phyloP scores from a whole-genome alignment of 2,113 vertebrate species.

The Odontophorus gujanensis region DNA sequence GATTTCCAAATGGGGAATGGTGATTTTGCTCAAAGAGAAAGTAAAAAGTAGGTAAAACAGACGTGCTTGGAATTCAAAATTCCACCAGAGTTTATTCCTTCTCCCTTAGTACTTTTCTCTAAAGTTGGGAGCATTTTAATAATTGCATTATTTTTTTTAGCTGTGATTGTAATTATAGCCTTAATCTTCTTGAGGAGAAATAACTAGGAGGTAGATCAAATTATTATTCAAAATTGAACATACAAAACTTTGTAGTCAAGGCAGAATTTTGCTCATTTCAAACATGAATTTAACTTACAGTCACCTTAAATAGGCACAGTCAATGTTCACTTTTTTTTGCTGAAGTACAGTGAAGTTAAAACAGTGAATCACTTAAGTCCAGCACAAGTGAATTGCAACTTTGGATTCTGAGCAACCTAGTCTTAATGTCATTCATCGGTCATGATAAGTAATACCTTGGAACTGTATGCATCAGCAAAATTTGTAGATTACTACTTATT shows the following conservation, averaged over 20 bases:
- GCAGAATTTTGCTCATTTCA: background rate
- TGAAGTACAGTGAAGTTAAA: background rate
- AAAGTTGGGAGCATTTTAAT: background rate
- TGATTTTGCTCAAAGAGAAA: background rate
- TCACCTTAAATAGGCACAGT: background rate
- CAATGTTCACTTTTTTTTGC: background rate
- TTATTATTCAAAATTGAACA: background rate
- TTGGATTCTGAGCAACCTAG: background rate
- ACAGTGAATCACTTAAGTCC: background rate
- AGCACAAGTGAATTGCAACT: background rate
- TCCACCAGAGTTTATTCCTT: background rate
- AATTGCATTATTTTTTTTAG: background rate
- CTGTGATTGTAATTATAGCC: background rate
- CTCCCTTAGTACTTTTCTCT: background rate
- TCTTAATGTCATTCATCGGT: background rate
- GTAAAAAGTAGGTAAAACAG: background rate
- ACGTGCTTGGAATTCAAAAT: background rate
- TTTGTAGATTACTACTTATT: background rate
- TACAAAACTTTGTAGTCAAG: background rate
- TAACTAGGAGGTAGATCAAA: background rate
- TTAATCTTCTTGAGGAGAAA: background rate
- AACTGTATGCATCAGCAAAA: background rate
- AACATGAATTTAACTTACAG: rapidly evolving
- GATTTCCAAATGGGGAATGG: background rate
- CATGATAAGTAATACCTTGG: background rate